phyloP scores from a whole-genome alignment of 2,113 vertebrate genomes.

The Aplodontia rufa region DNA sequence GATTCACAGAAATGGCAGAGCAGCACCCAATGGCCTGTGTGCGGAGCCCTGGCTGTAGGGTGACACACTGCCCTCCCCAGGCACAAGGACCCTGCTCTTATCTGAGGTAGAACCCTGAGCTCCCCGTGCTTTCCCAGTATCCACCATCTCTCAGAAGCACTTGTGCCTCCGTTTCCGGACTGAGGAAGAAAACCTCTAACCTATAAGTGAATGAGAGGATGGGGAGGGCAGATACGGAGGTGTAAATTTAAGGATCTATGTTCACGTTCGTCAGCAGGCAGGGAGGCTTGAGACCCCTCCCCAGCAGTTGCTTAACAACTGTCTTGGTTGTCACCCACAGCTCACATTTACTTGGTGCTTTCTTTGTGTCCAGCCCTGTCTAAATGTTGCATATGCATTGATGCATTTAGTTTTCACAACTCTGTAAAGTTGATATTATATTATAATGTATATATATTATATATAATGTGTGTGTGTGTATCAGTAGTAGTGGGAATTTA shows the following conservation, averaged over 20 bases:
- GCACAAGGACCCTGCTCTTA: neutral
- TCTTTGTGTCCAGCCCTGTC: neutral
- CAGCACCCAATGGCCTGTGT: too few species aligned
- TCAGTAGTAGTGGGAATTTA: too few species aligned
- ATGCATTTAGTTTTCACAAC: neutral
- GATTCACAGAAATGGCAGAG: neutral
- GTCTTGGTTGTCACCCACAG: rapidly evolving
- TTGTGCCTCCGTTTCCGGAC: neutral
- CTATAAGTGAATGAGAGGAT: neutral
- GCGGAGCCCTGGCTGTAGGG: neutral
- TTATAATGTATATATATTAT: too few species aligned
- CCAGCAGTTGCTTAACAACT: too few species aligned
- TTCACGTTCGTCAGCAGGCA: neutral
- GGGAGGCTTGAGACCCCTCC: neutral
- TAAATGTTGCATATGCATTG: rapidly evolving
- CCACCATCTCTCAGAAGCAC: neutral
- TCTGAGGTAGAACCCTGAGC: rapidly evolving
- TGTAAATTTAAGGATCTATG: neutral
- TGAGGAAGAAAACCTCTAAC: neutral
- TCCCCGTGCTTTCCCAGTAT: neutral
- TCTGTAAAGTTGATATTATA: neutral
- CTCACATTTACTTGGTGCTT: too few species aligned
- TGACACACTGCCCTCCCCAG: neutral
- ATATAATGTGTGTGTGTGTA: too few species aligned
- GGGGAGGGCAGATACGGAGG: neutral